Base-by-base conservation (phyloP, 2,888 invertebrate genomes). In the Cerceris ruficornis region DNA sequence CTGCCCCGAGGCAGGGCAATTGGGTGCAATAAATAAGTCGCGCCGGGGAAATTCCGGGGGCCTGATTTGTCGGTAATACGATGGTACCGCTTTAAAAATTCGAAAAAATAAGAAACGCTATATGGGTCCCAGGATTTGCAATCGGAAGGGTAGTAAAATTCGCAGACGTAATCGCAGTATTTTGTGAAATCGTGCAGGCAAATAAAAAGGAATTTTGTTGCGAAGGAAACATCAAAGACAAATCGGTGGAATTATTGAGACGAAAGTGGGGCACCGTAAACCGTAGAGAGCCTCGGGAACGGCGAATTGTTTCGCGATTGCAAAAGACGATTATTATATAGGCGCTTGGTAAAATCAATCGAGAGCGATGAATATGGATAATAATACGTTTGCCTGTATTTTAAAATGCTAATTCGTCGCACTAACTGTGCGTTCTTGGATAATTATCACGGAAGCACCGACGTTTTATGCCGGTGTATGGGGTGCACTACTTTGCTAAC, bases 301-400 rank as follows among this genome's bases (percentile, higher is more conserved):
- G 43, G 60, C 43, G 60, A 59, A 68, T 64, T 55, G 42, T 64
- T 46, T 28, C 17, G 8, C 41, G 42, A 57, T 71, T 66, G 70
- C 49, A 50, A 60, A 64, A 72, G 52, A 28, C 60, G 71, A 80
- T 80, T 75, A 82, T 81, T 79, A 75, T 76, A 67, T 67, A 39
- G 52, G 62, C 11, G 55, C 14, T 60, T 50, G 50, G 65, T 41
- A 74, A 76, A 77, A 84, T 84, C 75, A 77, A 84, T 84, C 68
- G 65, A 41, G 50, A 60, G 43, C 69, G 75, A 84, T 80, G 82
- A 84, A 82, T 76, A 74, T 80, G 59, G 57, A 58, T 84, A 76
- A 82, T 82, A 57, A 75, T 46, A 71, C 60, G 67, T 42, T 70
- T 17, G 62, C 17, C 15, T 65, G 60, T 46, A 43, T 15, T 41